phyloP scores from a whole-genome alignment of 2,888 invertebrate species.

The Odontomyia ornata region DNA sequence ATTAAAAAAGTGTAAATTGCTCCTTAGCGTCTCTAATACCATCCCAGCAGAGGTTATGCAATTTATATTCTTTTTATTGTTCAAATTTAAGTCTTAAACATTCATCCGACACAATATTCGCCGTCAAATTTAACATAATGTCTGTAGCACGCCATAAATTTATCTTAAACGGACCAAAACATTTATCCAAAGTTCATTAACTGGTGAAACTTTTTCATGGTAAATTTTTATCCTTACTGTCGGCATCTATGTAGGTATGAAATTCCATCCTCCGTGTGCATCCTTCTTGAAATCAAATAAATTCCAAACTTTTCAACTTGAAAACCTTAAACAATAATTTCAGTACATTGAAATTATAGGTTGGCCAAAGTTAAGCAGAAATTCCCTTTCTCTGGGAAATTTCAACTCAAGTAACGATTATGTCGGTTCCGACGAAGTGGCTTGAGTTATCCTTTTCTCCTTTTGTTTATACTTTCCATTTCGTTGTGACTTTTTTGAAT shows the following conservation, averaged over 20 bases:
- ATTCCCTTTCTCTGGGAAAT: neutral
- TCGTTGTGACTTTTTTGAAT: neutral
- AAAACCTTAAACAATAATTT: neutral
- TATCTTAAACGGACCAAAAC: slow-evolving; percentile 11
- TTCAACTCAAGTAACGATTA: neutral
- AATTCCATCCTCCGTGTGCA: too few relatives aligned
- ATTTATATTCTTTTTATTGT: too few relatives aligned
- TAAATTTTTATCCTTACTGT: neutral
- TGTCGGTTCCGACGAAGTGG: neutral
- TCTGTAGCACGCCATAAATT: slow-evolving; percentile 12
- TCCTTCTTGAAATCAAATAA: slow-evolving; percentile 20
- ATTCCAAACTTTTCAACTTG: slow-evolving; percentile 14
- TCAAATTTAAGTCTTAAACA: slow-evolving; percentile 5
- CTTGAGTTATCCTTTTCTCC: neutral
- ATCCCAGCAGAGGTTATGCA: too few relatives aligned
- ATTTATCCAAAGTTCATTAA: slow-evolving; percentile 33
- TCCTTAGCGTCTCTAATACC: too few relatives aligned
- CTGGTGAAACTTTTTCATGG: slow-evolving; percentile 9
- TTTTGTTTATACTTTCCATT: neutral
- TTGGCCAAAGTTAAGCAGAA: neutral
- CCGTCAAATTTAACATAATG: neutral
- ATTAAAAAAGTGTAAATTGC: too few relatives aligned
- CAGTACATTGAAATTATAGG: slow-evolving; percentile 10
- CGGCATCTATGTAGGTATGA: neutral
- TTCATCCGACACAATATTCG: neutral